Evolutionary conservation across 2,888 invertebrate species (phyloP), one percentile per base, ranked within the genome.

Genomic region (Hyposoter didymator): DNA sequence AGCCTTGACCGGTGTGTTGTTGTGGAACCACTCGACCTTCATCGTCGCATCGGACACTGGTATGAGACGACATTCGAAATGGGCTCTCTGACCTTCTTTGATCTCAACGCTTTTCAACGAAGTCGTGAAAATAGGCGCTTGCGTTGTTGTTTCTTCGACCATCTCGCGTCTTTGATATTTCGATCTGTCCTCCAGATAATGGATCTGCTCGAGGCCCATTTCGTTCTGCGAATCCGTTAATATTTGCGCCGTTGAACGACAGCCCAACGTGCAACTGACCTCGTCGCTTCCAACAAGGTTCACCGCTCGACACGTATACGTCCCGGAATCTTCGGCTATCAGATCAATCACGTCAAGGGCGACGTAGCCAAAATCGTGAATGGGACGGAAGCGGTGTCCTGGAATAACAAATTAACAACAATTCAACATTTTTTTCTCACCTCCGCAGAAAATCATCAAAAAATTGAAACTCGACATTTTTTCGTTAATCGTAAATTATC

Each of bases 311-410:
- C 99, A 98, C 4, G 99, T 99, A 94, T 99, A 99, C 32, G 97
- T 96, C 70, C 98, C 99, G 0, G 97, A 97, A 94, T 99, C 99
- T 95, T 99, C 99, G 78, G 99, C 98, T 92, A 99, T 99, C 79
- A 99, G 95, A 93, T 99, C 99, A 88, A 99, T 96, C 87, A 99
- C 98, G 92, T 99, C 99, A 87, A 99, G 95, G 19, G 99, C 99
- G 32, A 99, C 99, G 93, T 99, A 99, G 59, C 99, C 99, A 94
- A 99, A 99, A 94, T 99, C 99, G 93, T 99, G 99, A 93, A 99
- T 98, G 83, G 99, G 99, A 90, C 98, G 96, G 95, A 99, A 99
- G 91, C 99, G 96, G 93, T 99, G 98, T 72, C 99, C 96, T 95
- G 32, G 39, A 39, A 52, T 76, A 59, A 45, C 59, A 52, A 85